phyloP scores from a whole-genome alignment of 2,113 vertebrate species.

The Lophius piscatorius region DNA sequence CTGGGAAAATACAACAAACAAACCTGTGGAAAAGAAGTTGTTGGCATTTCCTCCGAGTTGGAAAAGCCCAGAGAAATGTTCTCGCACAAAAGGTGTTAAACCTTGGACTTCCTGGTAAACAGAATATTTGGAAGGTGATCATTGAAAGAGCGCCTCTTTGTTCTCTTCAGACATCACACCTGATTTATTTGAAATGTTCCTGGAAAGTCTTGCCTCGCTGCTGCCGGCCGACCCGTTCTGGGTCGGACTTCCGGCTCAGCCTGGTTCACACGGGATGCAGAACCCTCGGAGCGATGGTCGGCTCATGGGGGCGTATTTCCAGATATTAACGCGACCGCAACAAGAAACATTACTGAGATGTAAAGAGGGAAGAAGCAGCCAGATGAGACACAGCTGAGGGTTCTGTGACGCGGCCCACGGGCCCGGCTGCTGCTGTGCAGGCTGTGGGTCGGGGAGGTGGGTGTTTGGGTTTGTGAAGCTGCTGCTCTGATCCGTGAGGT shows the following conservation, averaged over 20 bases:
- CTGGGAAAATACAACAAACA: constrained; percentile 63
- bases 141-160: constrained; percentile 62
- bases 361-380: constrained; percentile 14
- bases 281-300: constrained; percentile 63
- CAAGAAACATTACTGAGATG: constrained; percentile 64
- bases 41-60: constrained; percentile 21
- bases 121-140: constrained; percentile 69
- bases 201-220: constrained; percentile 72
- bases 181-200: constrained; percentile 81
- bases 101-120: constrained; percentile 45
- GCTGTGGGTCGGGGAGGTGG: constrained; percentile 28
- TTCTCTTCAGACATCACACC: constrained; percentile 77
- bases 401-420: constrained; percentile 38
- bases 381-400: constrained; percentile 72
- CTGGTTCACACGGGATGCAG: constrained; percentile 64
- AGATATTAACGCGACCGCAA: constrained; percentile 72
- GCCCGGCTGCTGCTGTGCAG: constrained; percentile 31
- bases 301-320: constrained; percentile 54
- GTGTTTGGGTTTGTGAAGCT: background rate
- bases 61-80: constrained; percentile 34
- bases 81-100: constrained; percentile 64
- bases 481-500: background rate
- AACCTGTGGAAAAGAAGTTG: constrained; percentile 43
- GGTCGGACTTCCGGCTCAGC: constrained; percentile 35
- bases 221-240: constrained; percentile 49